Percentiles rank a stretch among this genome's conserved stretches.
These are phyloP conservation scores for Leptopterna dolabrata DNA, from an alignment of 2,888 invertebrate species.

Conservation along the genomic window DNA sequence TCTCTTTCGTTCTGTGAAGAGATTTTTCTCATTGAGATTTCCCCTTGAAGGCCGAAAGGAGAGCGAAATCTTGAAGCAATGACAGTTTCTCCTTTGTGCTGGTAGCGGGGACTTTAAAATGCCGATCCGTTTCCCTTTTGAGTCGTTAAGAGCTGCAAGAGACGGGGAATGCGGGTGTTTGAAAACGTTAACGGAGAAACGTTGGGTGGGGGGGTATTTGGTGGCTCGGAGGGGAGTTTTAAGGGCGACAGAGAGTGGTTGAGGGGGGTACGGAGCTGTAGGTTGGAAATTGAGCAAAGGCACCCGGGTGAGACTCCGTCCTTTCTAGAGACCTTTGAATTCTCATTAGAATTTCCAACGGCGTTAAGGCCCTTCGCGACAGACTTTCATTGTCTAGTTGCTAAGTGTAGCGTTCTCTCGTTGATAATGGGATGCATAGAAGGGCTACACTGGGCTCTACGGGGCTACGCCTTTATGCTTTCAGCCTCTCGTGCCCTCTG, in stretches of 20 bases:
- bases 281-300: constrained; percentile 35
- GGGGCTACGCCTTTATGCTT: not conserved
- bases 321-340: constrained; percentile 35
- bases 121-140: constrained; percentile 22
- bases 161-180: not conserved
- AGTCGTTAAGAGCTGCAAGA: constrained; percentile 2
- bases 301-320: not conserved
- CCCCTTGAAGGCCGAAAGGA: not conserved
- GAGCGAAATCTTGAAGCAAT: not conserved
- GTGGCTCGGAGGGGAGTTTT: not conserved
- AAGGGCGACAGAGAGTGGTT: not conserved
- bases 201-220: not conserved
- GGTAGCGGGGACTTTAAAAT: constrained; percentile 20
- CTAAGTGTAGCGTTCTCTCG: constrained; percentile 2
- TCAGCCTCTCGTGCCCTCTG: not conserved
- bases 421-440: constrained; percentile 3
- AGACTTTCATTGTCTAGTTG: constrained; percentile 11
- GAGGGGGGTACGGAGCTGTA: not conserved
- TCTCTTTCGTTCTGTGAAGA: not conserved
- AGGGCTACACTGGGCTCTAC: not conserved
- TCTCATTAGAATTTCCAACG: constrained; percentile 37
- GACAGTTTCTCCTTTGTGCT: not conserved
- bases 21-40: not conserved
- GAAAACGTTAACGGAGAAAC: no score
- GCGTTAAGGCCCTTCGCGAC: constrained; percentile 24